Evolutionary conservation across 2,113 vertebrate genomes (phyloP).

Genomic region (Grammomys surdaster): DNA sequence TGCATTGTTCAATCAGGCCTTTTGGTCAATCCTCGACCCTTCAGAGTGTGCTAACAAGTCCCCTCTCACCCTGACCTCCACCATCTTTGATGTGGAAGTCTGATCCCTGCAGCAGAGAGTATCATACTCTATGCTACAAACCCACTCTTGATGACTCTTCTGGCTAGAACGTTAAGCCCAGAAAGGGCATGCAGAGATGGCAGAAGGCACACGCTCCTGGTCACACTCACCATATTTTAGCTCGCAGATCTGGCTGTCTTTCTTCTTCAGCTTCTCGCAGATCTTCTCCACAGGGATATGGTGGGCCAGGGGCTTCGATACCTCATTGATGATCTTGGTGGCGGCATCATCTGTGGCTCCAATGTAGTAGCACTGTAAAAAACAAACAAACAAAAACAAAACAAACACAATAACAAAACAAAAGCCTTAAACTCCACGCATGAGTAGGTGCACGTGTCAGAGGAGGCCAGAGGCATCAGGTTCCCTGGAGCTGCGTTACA

Average conservation of each 20-base stretch:
- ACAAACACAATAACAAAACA: too few relatives aligned
- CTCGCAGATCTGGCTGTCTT: conserved; percentile 98
- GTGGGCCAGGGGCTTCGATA: conserved; percentile 95
- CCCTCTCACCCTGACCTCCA: not conserved
- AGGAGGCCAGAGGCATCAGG: not conserved
- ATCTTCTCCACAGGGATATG: conserved; percentile 97
- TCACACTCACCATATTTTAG: conserved; percentile 94
- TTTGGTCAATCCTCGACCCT: not conserved
- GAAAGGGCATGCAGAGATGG: not conserved
- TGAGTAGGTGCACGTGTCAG: too few relatives aligned
- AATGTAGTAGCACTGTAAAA: conserved; percentile 95
- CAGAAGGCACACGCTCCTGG: accelerated
- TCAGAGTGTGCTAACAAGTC: not conserved
- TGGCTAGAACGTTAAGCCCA: not conserved
- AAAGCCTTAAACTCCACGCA: too few relatives aligned
- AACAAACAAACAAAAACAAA: too few relatives aligned
- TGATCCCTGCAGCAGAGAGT: not conserved
- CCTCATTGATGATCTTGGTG: conserved; percentile 97
- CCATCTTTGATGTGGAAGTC: not conserved
- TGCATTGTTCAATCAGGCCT: not conserved
- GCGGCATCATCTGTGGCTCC: conserved; percentile 97
- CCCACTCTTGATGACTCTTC: not conserved
- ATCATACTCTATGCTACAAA: not conserved
- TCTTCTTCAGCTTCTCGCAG: conserved; percentile 98
- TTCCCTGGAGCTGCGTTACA: not conserved